These are phyloP conservation scores for Urocitellus parryii DNA, from an alignment of 2,113 vertebrate species.

Conservation along the genomic window DNA sequence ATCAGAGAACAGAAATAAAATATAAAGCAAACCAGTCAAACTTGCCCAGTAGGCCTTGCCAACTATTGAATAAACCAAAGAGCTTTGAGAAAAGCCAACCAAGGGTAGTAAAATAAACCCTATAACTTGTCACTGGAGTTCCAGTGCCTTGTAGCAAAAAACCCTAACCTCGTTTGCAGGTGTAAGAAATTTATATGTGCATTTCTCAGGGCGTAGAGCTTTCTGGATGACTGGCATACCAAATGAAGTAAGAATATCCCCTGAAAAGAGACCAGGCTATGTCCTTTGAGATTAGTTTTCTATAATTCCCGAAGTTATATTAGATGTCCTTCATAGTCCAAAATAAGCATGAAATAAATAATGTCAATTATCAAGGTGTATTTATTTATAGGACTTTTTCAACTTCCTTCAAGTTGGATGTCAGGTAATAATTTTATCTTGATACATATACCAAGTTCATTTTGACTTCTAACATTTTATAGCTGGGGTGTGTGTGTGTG, in stretches of 20 bases:
- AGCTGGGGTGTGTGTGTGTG: background rate
- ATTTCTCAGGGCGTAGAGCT: background rate
- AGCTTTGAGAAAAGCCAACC: background rate
- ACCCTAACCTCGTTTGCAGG: background rate
- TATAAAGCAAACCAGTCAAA: slow-evolving; percentile 9
- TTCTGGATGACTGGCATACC: background rate
- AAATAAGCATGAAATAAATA: background rate
- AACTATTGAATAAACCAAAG: background rate
- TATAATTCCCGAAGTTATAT: background rate
- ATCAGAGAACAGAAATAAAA: background rate
- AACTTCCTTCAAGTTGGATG: background rate
- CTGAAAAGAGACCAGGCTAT: background rate
- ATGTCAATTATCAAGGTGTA: background rate
- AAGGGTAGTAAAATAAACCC: too few species aligned
- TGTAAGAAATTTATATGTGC: background rate
- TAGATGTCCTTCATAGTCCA: background rate
- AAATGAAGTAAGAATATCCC: background rate
- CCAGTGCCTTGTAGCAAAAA: background rate
- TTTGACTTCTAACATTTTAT: background rate
- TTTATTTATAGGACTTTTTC: background rate
- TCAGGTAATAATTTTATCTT: background rate
- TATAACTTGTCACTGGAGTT: background rate
- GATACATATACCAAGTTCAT: background rate
- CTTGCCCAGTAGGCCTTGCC: background rate
- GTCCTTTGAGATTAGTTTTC: background rate